phyloP scores from a whole-genome alignment of 2,797 vertebrate genomes.

The Bradypodion pumilum region DNA sequence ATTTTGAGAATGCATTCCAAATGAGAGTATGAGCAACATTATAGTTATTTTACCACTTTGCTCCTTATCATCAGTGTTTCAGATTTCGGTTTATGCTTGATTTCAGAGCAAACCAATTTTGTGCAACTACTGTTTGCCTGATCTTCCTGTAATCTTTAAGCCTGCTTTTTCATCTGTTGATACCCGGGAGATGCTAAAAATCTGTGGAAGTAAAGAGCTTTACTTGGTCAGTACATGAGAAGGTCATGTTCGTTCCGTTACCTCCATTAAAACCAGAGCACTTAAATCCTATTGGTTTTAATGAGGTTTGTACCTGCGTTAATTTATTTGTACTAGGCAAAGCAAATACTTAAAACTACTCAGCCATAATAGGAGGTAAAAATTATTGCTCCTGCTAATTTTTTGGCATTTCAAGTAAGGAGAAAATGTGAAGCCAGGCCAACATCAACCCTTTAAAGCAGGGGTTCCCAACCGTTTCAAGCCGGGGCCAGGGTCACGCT shows the following conservation, averaged over 20 bases:
- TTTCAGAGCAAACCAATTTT: constrained; percentile 22
- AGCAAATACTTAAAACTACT: neutral
- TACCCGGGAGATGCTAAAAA: neutral
- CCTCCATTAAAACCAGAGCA: neutral
- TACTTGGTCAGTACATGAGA: neutral
- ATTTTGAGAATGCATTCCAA: constrained; percentile 11
- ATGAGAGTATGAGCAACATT: neutral
- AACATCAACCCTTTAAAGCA: too few relatives aligned
- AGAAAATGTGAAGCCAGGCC: too few relatives aligned
- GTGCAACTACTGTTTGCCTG: constrained; percentile 18
- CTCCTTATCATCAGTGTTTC: constrained; percentile 9
- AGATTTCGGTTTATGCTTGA: constrained; percentile 1
- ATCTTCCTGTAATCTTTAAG: neutral
- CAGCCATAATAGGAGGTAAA: too few relatives aligned
- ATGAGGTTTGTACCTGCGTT: neutral
- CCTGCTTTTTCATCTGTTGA: neutral
- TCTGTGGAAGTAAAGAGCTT: neutral
- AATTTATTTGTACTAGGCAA: neutral
- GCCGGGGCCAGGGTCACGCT: too few relatives aligned
- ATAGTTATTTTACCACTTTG: neutral
- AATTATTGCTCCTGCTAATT: constrained; percentile 11
- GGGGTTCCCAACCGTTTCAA: too few relatives aligned
- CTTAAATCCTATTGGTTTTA: neutral
- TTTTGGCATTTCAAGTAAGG: neutral
- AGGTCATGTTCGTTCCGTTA: neutral